Evolutionary conservation across 2,888 invertebrate species (phyloP).

Genomic region (Ornithoptera alexandrae): DNA sequence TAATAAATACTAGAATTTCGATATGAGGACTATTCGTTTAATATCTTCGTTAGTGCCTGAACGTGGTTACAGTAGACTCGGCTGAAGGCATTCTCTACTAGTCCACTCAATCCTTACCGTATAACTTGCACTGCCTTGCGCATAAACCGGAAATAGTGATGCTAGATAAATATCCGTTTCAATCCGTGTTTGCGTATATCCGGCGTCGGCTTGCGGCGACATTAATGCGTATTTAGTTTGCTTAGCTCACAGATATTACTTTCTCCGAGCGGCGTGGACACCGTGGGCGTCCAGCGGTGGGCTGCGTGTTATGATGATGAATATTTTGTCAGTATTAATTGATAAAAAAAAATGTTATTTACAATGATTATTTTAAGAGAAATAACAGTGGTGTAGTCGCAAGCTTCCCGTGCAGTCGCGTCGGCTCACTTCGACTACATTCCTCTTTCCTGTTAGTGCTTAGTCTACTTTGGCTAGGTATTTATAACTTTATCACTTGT

Average conservation of each 20-base stretch:
- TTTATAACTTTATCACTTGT: conserved; percentile 20
- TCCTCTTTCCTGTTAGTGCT: conserved; percentile 9
- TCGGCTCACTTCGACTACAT: conserved; percentile 8
- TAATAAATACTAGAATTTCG: no score
- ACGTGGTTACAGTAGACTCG: no score
- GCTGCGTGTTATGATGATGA: no score
- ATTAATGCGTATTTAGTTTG: conserved; percentile 17
- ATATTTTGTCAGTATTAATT: conserved; percentile 26
- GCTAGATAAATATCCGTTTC: conserved; percentile 10
- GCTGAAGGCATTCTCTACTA: no score
- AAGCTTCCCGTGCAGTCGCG: conserved; percentile 10
- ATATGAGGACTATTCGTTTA: no score
- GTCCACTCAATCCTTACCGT: no score
- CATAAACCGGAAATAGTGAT: conserved; percentile 20
- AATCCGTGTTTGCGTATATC: background rate
- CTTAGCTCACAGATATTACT: background rate
- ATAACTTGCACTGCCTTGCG: conserved; percentile 18
- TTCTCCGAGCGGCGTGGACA: no score
- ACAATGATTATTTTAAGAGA: conserved; percentile 2
- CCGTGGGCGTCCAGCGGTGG: no score
- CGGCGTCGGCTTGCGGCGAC: conserved; percentile 23
- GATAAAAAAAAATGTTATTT: conserved; percentile 10
- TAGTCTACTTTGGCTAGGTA: conserved; percentile 2
- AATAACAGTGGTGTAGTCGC: conserved; percentile 25
- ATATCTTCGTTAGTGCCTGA: no score